Evolutionary conservation across 2,888 invertebrate species (phyloP), one percentile per base, ranked within the genome.

Genomic region (Drosophila stalkeri): DNA sequence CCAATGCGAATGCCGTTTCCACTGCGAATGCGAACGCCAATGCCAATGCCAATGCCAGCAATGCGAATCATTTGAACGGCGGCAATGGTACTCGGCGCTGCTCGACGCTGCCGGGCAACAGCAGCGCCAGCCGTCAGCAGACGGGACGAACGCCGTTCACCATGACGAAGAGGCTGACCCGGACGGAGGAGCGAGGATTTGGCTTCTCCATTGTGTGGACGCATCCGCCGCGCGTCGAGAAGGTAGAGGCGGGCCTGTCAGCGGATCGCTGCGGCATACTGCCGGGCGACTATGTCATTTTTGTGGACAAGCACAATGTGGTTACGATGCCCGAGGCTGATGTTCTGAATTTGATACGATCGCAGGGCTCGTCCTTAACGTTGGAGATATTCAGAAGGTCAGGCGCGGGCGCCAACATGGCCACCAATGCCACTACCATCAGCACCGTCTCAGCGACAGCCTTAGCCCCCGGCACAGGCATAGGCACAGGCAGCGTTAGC

Each of bases 121-220:
- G 33, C 51, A 4, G 33, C 16, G 64, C 55, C 7, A 59, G 60
- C 70, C 76, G 84, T 1, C 86, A 83, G 51, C 83, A 81, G 5
- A 94, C 95, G 74, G 97, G 97, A 12, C 94, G 97, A 66, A 97
- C 97, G 2, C 97, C 97, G 0, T 97, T 97, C 90, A 97, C 97
- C 18, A 95, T 96, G 71, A 96, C 97, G 51, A 96, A 96, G 91
- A 92, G 93, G 67, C 92, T 96, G 76, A 92, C 92, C 11, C 91
- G 94, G 3, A 94, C 94, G 2, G 92, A 94, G 11, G 94, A 93
- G 33, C 94, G 94, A n/a, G 96, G 96, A 31, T 97, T 96, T 84
- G 97, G 97, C 18, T 97, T 97, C 93, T 97, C 97, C 7, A 96
- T 97, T 61, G 97, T 97, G 1, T 97, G 97, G 97, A 97, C 97